Conservation (phyloP, 1,140 invertebrate genomes). For the Drosophila dunni region DNA sequence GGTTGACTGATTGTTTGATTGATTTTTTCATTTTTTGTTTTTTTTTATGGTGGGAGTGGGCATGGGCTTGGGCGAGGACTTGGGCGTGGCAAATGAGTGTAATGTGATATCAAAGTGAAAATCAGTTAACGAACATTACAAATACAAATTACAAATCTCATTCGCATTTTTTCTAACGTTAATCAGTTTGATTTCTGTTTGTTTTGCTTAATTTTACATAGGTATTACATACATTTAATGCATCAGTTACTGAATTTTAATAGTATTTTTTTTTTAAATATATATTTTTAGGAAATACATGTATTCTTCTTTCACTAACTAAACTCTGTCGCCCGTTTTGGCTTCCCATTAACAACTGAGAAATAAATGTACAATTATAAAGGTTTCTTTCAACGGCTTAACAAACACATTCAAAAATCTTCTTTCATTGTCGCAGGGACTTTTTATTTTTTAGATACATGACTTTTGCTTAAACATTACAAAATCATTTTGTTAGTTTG, state of each 20-base stretch:
- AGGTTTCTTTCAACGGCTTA: slow-evolving; percentile 13
- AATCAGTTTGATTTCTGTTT: slow-evolving; percentile 13
- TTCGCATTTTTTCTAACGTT: slow-evolving; percentile 34
- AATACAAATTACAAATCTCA: slow-evolving; percentile 60
- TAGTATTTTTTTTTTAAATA: background rate
- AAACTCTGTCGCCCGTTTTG: slow-evolving; percentile 22
- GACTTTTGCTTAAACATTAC: slow-evolving; percentile 35
- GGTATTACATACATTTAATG: slow-evolving; percentile 48
- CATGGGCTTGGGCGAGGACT: background rate
- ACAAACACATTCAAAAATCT: slow-evolving; percentile 29
- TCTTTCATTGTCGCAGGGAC: no score
- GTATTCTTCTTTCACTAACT: slow-evolving; percentile 25
- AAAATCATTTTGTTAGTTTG: slow-evolving; percentile 27
- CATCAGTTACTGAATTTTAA: slow-evolving; percentile 21
- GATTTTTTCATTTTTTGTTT: slow-evolving; percentile 5
- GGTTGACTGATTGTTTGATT: slow-evolving; percentile 8
- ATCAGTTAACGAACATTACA: slow-evolving; percentile 38
- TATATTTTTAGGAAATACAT: slow-evolving; percentile 42
- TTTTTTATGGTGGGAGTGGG: background rate
- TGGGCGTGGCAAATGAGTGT: slow-evolving; percentile 10
- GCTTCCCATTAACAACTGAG: slow-evolving; percentile 31
- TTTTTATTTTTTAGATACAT: no score
- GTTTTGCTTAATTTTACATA: slow-evolving; percentile 37
- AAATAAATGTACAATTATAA: slow-evolving; percentile 33
- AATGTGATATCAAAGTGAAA: slow-evolving; percentile 15